Conservation (phyloP, 2,113 vertebrate species). For the Bombycilla garrulus region DNA sequence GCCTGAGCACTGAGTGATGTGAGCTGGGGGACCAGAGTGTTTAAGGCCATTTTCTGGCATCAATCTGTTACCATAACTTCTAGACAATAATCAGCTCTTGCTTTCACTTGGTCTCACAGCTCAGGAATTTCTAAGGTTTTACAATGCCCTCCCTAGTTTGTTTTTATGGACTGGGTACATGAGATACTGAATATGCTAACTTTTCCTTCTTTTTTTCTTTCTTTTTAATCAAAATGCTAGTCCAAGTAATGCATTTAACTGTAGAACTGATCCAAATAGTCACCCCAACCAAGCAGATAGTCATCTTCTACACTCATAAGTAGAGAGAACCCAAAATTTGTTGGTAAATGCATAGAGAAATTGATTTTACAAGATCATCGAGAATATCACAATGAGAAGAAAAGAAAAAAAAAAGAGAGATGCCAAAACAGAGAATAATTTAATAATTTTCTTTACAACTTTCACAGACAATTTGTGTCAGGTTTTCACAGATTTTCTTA, state of each 20-base stretch:
- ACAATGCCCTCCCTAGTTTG: not conserved
- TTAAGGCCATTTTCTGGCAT: not conserved
- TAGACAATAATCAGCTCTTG: not conserved
- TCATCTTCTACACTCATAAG: not conserved
- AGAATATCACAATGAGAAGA: not conserved
- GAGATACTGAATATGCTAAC: not conserved
- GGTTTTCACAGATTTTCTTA: not conserved
- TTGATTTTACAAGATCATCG: not conserved
- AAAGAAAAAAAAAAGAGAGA: not conserved
- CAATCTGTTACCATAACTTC: not conserved
- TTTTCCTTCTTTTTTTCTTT: not conserved
- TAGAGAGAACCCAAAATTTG: not conserved
- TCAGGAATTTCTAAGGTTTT: not conserved
- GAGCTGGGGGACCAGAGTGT: rapidly evolving
- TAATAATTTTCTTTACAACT: not conserved
- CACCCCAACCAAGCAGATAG: not conserved
- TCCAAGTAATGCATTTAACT: not conserved
- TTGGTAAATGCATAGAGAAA: not conserved
- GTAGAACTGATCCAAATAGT: not conserved
- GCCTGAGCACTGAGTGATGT: not conserved
- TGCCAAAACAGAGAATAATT: not conserved
- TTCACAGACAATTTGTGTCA: not conserved
- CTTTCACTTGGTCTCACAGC: not conserved
- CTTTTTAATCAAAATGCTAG: not conserved
- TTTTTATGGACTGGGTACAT: not conserved